Base-by-base conservation (phyloP, 2,797 vertebrate genomes). In the Xiphophorus birchmanni region DNA sequence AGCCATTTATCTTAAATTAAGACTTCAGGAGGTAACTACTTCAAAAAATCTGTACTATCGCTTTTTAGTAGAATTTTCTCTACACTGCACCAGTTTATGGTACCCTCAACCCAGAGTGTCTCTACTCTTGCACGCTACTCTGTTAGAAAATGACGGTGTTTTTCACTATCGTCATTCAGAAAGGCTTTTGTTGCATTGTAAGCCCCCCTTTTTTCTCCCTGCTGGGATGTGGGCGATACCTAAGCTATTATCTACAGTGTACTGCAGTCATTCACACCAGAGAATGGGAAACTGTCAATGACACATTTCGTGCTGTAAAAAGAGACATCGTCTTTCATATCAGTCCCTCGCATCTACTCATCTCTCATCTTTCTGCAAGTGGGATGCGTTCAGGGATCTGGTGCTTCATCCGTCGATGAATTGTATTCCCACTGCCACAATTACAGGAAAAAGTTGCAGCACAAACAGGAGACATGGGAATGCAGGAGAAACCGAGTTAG, bases 401-500 rank as follows among this genome's bases (percentile, higher is more conserved):
- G 63, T 35, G 81, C 67, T 65, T 91, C 81, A 87, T 91, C 85
- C 81, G 74, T 88, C 65, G 83, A 85, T 92, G 84, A 93, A 86
- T 89, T 79, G 42, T 32, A 73, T 84, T 87, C 89, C 88, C 87
- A 75, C 60, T 47, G 88, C 77, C 71, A 76, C 84, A 84, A 90
- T 93, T 88, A 91, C 76, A 80, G 81, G 84, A 88, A 47, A 83
- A 76, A 79, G 81, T 76, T 56, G 10, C 78, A 79, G 77, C 84
- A 79, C 81, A 88, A 92, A 93, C 87, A 88, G 91, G 87, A 88
- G 87, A 77, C 75, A 0, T 40, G 87, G 93, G 91, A 86, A 80
- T 45, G 50, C 1, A 21, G 74, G 75, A 52, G 76, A 6, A 35
- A 56, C 45, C 6, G 80, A 80, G 77, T 71, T 48, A 18, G 48